A percentile compares a stretch with the other conserved stretches of the same genome.
phyloP scores from a whole-genome alignment of 1,140 invertebrate genomes.

The Paraescarpia echinospica region DNA sequence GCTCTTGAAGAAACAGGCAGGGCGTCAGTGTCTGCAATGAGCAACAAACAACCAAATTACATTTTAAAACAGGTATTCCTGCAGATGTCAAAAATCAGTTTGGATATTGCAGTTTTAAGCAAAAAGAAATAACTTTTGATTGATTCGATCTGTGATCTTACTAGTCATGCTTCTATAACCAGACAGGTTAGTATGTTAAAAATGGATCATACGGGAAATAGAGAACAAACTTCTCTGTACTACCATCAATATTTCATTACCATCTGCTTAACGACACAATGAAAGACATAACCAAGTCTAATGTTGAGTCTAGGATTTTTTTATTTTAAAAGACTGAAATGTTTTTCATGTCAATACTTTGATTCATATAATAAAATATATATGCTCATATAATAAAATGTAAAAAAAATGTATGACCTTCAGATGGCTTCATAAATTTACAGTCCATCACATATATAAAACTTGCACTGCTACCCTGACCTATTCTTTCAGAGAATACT shows the following conservation, averaged over 20 bases:
- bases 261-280: neutral
- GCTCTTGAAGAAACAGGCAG: neutral
- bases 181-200: too few species aligned
- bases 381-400: neutral
- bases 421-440: neutral
- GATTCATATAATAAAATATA: too few species aligned
- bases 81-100: neutral
- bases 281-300: neutral
- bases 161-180: too few species aligned
- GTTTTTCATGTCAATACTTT: neutral
- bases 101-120: too few species aligned
- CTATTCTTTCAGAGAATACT: too few species aligned
- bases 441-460: neutral
- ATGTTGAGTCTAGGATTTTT: neutral
- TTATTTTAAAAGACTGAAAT: neutral
- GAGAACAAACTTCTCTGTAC: too few species aligned
- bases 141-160: too few species aligned
- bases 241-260: neutral
- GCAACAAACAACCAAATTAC: neutral
- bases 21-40: neutral
- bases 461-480: neutral
- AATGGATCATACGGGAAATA: too few species aligned
- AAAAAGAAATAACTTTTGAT: too few species aligned
- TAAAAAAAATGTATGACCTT: neutral
- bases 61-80: neutral